Conservation (phyloP, 2,888 invertebrate species). For the Patella depressa region DNA sequence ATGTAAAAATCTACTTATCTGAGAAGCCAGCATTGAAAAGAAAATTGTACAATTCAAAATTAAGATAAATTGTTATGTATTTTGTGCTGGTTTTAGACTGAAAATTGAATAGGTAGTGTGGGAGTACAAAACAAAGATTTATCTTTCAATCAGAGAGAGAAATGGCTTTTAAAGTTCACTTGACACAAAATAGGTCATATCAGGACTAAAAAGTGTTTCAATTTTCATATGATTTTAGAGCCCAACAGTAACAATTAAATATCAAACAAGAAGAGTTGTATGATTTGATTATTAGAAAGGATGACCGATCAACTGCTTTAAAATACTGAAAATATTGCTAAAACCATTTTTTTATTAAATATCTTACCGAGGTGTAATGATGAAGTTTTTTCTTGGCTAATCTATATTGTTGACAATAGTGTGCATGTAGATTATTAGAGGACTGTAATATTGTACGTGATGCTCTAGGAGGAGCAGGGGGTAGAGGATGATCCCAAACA, state of each 20-base stretch:
- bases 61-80: not conserved
- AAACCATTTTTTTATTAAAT: not conserved
- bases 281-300: too few species aligned
- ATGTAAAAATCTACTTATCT: conserved; percentile 8
- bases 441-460: not conserved
- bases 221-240: too few species aligned
- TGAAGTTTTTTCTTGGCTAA: not conserved
- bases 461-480: not conserved
- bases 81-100: too few species aligned
- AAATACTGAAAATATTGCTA: not conserved
- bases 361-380: conserved; percentile 1
- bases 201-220: too few species aligned
- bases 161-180: too few species aligned
- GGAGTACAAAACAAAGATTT: not conserved
- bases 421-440: not conserved
- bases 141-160: not conserved
- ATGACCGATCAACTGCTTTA: not conserved
- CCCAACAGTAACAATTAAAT: too few species aligned
- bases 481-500: not conserved
- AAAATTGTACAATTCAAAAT: not conserved
- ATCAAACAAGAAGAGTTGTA: too few species aligned
- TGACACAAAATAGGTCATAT: too few species aligned
- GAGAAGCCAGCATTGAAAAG: not conserved
- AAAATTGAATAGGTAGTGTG: not conserved
- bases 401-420: not conserved